phyloP scores from a whole-genome alignment of 2,113 vertebrate species.

The Naja naja region DNA sequence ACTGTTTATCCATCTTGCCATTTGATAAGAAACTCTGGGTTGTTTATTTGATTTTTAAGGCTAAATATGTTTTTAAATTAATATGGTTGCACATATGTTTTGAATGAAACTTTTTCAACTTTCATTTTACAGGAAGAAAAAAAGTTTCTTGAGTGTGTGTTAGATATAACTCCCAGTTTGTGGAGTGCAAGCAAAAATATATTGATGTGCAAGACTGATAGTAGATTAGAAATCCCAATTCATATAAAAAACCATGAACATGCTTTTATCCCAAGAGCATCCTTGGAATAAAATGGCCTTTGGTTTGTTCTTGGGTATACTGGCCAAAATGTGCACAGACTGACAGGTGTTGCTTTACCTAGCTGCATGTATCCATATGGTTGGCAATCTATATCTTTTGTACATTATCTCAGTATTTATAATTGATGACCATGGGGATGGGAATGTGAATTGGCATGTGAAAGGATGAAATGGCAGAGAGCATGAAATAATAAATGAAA shows the following conservation, averaged over 20 bases:
- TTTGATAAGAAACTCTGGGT: background rate
- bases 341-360: background rate
- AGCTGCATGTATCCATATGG: background rate
- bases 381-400: background rate
- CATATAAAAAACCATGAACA: background rate
- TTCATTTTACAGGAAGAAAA: background rate
- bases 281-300: background rate
- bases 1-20: background rate
- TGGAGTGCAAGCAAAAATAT: background rate
- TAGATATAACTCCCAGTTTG: background rate
- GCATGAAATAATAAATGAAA: background rate
- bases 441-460: background rate
- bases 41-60: background rate
- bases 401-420: background rate
- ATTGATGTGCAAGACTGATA: background rate
- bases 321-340: background rate
- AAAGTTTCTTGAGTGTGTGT: background rate
- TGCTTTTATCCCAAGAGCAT: background rate
- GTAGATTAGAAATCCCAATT: background rate
- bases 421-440: background rate
- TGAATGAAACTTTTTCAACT: background rate
- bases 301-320: background rate
- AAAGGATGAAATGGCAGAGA: background rate
- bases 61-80: background rate
- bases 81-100: background rate